These are phyloP conservation scores for Pyrocephalus nanus DNA, from an alignment of 2,797 vertebrate genomes.

Conservation along the genomic window DNA sequence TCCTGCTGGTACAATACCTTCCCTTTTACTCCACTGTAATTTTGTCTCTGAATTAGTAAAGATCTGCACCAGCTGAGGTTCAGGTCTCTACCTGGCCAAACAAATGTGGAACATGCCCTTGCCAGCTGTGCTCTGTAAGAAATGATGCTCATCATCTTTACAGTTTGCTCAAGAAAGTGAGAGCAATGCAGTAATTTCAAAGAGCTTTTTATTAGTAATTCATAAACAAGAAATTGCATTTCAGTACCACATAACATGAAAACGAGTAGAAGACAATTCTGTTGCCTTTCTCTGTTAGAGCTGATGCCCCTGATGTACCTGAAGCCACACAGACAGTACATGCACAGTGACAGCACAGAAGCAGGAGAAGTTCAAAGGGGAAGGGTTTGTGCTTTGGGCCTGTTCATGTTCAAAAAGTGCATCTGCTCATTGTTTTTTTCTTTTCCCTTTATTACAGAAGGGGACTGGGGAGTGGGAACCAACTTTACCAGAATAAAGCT, in stretches of 20 bases:
- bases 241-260: neutral
- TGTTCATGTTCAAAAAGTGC: neutral
- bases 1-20: neutral
- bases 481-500: neutral
- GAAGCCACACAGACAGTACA: neutral
- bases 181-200: neutral
- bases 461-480: neutral
- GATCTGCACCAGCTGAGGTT: neutral
- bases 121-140: neutral
- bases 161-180: neutral
- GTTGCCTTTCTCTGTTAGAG: neutral
- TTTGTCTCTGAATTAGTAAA: neutral
- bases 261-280: slow-evolving; percentile 20
- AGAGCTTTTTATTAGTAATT: slow-evolving; percentile 47
- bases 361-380: neutral
- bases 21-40: neutral
- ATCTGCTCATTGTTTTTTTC: neutral
- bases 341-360: neutral
- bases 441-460: neutral
- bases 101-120: neutral
- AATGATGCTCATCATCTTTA: accelerated
- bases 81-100: neutral
- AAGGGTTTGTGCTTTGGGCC: neutral
- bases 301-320: neutral
- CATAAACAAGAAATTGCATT: slow-evolving; percentile 24